Evolutionary conservation across 2,888 invertebrate species (phyloP).

Genomic region (Microctonus aethiopoides): DNA sequence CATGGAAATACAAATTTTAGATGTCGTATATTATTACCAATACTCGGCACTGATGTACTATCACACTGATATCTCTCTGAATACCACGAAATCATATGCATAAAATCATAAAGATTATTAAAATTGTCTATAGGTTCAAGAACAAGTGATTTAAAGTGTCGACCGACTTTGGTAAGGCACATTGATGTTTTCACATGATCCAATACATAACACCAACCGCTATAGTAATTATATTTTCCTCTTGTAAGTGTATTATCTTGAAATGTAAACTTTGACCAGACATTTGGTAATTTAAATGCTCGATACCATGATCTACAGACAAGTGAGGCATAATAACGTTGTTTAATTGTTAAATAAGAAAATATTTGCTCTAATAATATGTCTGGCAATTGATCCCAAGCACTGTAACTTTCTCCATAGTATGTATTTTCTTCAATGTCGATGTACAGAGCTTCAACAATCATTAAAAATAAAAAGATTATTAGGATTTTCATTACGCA

Average conservation of each 20-base stretch:
- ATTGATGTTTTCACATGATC: slow-evolving; percentile 80
- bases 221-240: slow-evolving; percentile 82
- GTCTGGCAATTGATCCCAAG: slow-evolving; percentile 78
- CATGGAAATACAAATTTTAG: slow-evolving; percentile 81
- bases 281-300: slow-evolving; percentile 78
- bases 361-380: slow-evolving; percentile 80
- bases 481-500: slow-evolving; percentile 27
- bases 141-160: slow-evolving; percentile 74
- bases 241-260: slow-evolving; percentile 80
- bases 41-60: slow-evolving; percentile 63
- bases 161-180: slow-evolving; percentile 77
- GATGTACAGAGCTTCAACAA: slow-evolving; percentile 31
- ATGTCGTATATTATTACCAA: slow-evolving; percentile 72
- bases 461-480: slow-evolving; percentile 33
- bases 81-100: slow-evolving; percentile 83
- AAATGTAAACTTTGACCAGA: slow-evolving; percentile 81
- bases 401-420: slow-evolving; percentile 69
- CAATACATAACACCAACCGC: slow-evolving; percentile 82
- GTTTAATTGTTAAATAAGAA: slow-evolving; percentile 74
- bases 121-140: slow-evolving; percentile 82
- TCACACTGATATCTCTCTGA: slow-evolving; percentile 68
- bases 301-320: slow-evolving; percentile 76
- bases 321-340: slow-evolving; percentile 80
- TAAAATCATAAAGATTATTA: slow-evolving; percentile 85
- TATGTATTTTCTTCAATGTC: slow-evolving; percentile 66